A percentile compares a stretch with the other conserved stretches of the same genome.
phyloP scores from a whole-genome alignment of 2,113 vertebrate genomes.

The Anguilla japonica region DNA sequence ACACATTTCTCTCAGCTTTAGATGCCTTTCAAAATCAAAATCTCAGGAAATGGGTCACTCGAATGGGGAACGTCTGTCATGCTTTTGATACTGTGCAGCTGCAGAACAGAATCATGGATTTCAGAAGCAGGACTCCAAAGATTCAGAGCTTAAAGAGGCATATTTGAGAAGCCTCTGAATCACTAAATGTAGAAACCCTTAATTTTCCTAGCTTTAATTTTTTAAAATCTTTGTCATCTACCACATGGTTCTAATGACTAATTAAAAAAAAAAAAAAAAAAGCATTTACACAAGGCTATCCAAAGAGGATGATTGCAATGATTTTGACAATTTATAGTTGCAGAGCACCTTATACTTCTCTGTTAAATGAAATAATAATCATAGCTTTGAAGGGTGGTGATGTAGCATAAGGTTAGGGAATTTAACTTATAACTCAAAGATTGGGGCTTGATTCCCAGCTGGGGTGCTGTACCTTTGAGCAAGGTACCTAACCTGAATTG shows the following conservation, averaged over 20 bases:
- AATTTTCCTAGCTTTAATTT: background rate
- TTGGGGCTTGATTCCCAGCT: too few relatives aligned
- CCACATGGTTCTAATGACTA: background rate
- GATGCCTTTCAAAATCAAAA: background rate
- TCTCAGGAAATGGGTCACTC: conserved; percentile 8
- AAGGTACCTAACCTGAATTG: too few relatives aligned
- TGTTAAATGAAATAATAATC: too few relatives aligned
- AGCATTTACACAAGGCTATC: too few relatives aligned
- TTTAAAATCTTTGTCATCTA: background rate
- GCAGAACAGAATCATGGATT: background rate
- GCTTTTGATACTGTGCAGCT: background rate
- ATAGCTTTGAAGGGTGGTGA: too few relatives aligned
- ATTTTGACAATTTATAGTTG: too few relatives aligned
- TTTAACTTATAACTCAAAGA: too few relatives aligned
- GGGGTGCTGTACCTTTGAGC: too few relatives aligned
- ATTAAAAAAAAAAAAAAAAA: too few relatives aligned
- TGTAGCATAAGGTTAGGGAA: too few relatives aligned
- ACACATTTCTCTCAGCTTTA: background rate
- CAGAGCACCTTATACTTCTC: too few relatives aligned
- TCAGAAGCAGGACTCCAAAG: background rate
- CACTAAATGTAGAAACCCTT: background rate
- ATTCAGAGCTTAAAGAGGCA: background rate
- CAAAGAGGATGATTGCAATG: too few relatives aligned
- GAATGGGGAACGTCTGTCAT: background rate
- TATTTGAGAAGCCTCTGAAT: background rate